Evolutionary conservation across 2,888 invertebrate genomes (phyloP), one percentile per base, ranked within the genome.

Genomic region (Galeopsomyia nigrocyanea): DNA sequence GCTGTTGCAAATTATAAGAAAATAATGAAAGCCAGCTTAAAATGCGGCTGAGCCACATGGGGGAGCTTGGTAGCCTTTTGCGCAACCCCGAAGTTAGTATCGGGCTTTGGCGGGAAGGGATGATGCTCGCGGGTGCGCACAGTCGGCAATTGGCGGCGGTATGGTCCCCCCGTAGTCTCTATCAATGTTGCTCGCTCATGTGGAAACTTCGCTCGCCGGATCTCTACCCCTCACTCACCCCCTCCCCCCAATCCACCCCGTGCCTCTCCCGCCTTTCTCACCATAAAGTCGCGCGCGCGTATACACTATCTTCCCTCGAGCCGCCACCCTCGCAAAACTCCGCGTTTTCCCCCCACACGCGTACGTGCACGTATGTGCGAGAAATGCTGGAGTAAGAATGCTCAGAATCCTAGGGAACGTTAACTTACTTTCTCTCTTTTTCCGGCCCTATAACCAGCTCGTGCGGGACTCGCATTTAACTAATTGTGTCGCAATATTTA

Each of bases 151-250:
- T 56, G 64, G 55, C 69, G 79, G 78, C 78, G 78, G 78, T 77
- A 75, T 65, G 49, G 53, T 72, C 62, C 74, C 76, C 79, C 78
- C 77, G 80, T 79, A 81, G 83, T 81, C 83, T 86, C 83, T 85
- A 85, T 86, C 85, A 86, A 86, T 84, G 84, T 81, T 82, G 80
- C 75, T 79, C 84, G 80, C 83, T 85, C 86, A 85, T 85, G 86
- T 81, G 85, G 84, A 86, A 86, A 85, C 80, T 82, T 80, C 78
- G 82, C 78, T 82, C 79, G 80, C 80, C 78, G 83, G 83, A 84
- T 26, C 26, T 26, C 26, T 26, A 2, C 26, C 26, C 26, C 26
- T 26, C 26, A 2, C 26, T 26, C 26, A 26, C 26, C 26, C 26
- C 26, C 26, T 26, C 26, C 5, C n/a, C n/a, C n/a, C n/a, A n/a